phyloP scores from a whole-genome alignment of 2,797 vertebrate species.

The Malacoctenus gilli region DNA sequence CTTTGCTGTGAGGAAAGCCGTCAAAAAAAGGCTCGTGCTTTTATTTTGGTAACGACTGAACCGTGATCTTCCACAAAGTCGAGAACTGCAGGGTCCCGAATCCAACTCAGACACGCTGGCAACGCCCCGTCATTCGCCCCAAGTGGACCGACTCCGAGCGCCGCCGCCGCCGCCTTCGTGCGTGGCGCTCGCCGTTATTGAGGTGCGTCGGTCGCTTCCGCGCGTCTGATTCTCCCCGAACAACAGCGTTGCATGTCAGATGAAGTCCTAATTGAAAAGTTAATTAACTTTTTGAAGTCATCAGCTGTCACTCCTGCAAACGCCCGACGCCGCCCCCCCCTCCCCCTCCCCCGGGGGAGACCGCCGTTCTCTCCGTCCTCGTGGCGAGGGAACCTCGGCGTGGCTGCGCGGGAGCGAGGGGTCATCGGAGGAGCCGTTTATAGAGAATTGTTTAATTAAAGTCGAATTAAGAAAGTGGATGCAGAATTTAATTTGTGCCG shows the following conservation, averaged over 20 bases:
- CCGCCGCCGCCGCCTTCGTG: too few relatives aligned
- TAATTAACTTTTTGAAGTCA: conserved; percentile 98
- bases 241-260: conserved; percentile 82
- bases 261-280: conserved; percentile 94
- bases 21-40: too few relatives aligned
- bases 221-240: conserved; percentile 49
- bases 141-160: too few relatives aligned
- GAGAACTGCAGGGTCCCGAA: too few relatives aligned
- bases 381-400: conserved; percentile 88
- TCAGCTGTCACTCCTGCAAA: conserved; percentile 94
- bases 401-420: conserved; percentile 89
- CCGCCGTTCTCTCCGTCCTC: conserved; percentile 86
- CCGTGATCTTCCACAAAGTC: too few relatives aligned
- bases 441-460: conserved; percentile 97
- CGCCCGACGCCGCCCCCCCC: neutral
- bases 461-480: conserved; percentile 93
- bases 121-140: too few relatives aligned
- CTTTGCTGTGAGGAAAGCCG: too few relatives aligned
- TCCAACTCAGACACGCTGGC: too few relatives aligned
- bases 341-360: conserved; percentile 84
- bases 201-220: conserved; percentile 42
- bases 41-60: too few relatives aligned
- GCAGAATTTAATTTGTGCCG: conserved; percentile 91
- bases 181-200: conserved; percentile 34
- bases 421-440: conserved; percentile 93